Base-by-base conservation (phyloP, 2,888 invertebrate genomes). In the Iselma pallidipennis region DNA sequence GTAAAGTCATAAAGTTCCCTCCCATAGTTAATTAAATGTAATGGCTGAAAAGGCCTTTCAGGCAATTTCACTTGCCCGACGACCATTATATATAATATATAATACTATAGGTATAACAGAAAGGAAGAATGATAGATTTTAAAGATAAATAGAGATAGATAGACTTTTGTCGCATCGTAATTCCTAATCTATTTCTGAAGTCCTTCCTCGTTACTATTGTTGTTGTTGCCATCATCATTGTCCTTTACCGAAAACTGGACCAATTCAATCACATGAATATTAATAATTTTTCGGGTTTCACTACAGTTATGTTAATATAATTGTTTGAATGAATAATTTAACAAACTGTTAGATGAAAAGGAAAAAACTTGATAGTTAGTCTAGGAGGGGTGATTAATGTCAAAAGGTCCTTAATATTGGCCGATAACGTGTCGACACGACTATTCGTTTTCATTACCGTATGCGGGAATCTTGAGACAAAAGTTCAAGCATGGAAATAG, bases 1-100 rank as follows among this genome's bases (percentile, higher is more conserved):
- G 70, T 68, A 61, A 66, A 71, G 71, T 66, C 73, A 70, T 74
- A 72, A 74, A 73, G 72, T 74, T 75, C 63, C 72, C 63, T 68
- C 65, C 67, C 70, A 63, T 73, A 73, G 71, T 76, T 76, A 75
- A 76, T 76, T 76, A 75, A 76, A 76, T 70, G 71, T 74, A 76
- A 75, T 74, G 73, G 72, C 66, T 74, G 69, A 72, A 75, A 74
- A 73, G 71, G 74, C 71, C 71, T 76, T 75, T 75, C 73, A 70
- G 72, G 68, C 72, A 74, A 73, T 74, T 74, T 71, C 70, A 71
- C 73, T 71, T 73, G 72, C 63, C 67, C 66, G 67, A 67, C 63
- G 66, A 63, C 65, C 63, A 70, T 69, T 70, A 69, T 70, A 65
- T 59, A 60, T 68, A 66, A n/a, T 49, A 49, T 49, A 23, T 10